These are phyloP conservation scores for Lepus oiostolus DNA, from an alignment of 2,797 vertebrate genomes.

Conservation along the genomic window DNA sequence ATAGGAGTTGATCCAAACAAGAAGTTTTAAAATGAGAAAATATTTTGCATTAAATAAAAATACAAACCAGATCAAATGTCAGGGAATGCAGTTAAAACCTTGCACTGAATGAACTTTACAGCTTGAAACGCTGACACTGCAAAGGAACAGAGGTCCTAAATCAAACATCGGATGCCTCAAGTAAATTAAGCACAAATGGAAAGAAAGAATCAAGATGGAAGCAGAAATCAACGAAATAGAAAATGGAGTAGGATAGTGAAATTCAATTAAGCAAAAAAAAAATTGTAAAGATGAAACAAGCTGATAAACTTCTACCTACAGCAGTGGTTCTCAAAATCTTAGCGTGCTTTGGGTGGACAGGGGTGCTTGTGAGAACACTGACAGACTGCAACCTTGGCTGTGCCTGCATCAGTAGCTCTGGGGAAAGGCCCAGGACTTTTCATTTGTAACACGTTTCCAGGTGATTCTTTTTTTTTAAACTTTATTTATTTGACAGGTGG, in stretches of 20 bases:
- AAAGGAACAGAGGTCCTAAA: slow-evolving; percentile 10
- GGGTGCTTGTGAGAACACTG: neutral
- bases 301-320: neutral
- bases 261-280: neutral
- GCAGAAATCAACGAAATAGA: neutral
- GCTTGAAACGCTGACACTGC: neutral
- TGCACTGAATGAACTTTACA: neutral
- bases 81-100: neutral
- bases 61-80: neutral
- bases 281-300: neutral
- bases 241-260: neutral
- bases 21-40: neutral
- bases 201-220: neutral
- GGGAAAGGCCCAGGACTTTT: neutral
- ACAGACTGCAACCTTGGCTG: neutral
- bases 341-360: neutral
- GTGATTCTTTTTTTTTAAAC: neutral
- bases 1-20: neutral
- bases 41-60: slow-evolving; percentile 55
- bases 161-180: neutral
- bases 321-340: neutral
- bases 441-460: neutral
- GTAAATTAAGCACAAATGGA: neutral
- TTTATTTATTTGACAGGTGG: no score
- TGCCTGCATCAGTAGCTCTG: neutral